Conservation (phyloP, 2,113 vertebrate species). For the Poeciliopsis occidentalis region DNA sequence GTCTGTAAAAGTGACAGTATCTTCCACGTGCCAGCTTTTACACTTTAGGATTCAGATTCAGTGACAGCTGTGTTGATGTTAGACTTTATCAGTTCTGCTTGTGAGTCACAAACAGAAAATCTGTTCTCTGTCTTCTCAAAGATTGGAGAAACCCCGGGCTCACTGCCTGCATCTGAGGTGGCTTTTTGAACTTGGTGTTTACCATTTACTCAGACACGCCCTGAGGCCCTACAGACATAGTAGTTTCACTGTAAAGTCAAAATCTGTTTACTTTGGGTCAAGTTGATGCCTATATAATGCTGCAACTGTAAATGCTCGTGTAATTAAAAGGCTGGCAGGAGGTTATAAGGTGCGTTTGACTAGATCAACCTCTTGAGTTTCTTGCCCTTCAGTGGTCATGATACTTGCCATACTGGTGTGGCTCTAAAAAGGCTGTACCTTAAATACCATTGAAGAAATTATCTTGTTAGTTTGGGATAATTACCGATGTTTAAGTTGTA, state of each 20-base stretch:
- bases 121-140: conserved; percentile 25
- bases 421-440: conserved; percentile 2
- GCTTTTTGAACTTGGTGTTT: conserved; percentile 60
- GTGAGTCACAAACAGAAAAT: conserved; percentile 30
- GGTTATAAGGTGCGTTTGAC: conserved; percentile 33
- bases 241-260: conserved; percentile 48
- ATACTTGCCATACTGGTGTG: conserved; percentile 38
- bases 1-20: conserved; percentile 28
- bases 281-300: conserved; percentile 37
- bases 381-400: conserved; percentile 39
- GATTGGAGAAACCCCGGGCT: conserved; percentile 32
- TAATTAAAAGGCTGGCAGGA: conserved; percentile 54
- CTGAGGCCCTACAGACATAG: conserved; percentile 49
- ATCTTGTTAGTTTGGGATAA: conserved; percentile 41
- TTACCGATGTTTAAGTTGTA: conserved; percentile 22
- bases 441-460: neutral
- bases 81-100: conserved; percentile 40
- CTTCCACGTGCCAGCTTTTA: conserved; percentile 13
- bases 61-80: conserved; percentile 40
- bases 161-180: conserved; percentile 28
- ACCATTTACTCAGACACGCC: conserved; percentile 49
- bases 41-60: conserved; percentile 22
- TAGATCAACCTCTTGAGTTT: conserved; percentile 36
- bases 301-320: conserved; percentile 44
- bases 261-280: conserved; percentile 51